These are phyloP conservation scores for Lasioglossum leucozonium DNA, from an alignment of 2,888 invertebrate species.

Conservation along the genomic window DNA sequence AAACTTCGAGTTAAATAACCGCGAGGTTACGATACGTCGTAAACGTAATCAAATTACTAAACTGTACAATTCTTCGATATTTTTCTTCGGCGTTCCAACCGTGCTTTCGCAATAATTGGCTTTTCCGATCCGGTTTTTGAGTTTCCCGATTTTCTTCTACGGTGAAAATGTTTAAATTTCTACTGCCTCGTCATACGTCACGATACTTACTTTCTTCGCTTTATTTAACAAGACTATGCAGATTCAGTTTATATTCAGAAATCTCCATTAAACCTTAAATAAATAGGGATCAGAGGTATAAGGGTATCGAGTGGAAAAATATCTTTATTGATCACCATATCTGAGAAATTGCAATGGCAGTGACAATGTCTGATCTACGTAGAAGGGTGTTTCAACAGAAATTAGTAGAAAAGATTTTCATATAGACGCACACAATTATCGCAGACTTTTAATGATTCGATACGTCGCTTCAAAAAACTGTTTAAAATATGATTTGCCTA, in stretches of 20 bases:
- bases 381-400: neutral
- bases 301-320: constrained; percentile 46
- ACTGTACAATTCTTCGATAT: neutral
- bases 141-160: neutral
- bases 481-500: constrained; percentile 15
- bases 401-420: neutral
- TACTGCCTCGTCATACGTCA: neutral
- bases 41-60: neutral
- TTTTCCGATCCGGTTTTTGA: no score
- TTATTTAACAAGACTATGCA: neutral
- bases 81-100: neutral
- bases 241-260: neutral
- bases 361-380: constrained; percentile 16
- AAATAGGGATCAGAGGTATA: neutral
- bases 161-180: neutral
- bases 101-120: no score
- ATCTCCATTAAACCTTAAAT: neutral
- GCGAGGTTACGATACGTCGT: no score
- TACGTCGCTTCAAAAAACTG: neutral
- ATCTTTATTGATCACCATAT: constrained; percentile 43
- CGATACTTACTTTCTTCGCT: neutral
- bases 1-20: neutral
- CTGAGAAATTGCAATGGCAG: constrained; percentile 31
- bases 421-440: neutral
- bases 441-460: neutral